Conservation (phyloP, 2,888 invertebrate species). For the Dexiosoma caninum region DNA sequence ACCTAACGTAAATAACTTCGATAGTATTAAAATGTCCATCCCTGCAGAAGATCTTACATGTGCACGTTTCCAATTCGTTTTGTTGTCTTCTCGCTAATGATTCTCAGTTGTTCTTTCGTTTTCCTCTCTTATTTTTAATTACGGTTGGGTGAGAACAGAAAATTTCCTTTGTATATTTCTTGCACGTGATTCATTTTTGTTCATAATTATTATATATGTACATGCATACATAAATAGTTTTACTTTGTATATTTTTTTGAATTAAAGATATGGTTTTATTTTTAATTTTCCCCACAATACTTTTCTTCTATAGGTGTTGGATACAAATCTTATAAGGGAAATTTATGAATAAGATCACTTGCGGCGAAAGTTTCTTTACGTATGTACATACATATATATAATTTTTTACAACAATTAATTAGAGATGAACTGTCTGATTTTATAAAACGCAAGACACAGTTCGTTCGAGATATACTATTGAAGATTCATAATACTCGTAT, state of each 20-base stretch:
- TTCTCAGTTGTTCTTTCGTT: background rate
- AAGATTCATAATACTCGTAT: too few species aligned
- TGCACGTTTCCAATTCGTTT: background rate
- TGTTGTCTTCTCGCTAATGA: background rate
- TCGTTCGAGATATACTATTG: too few species aligned
- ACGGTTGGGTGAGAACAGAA: slow-evolving; percentile 26
- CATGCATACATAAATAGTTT: slow-evolving; percentile 31
- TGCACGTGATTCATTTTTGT: slow-evolving; percentile 38
- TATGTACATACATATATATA: too few species aligned
- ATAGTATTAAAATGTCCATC: background rate
- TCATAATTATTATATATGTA: slow-evolving; percentile 20
- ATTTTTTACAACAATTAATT: too few species aligned
- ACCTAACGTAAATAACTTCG: background rate
- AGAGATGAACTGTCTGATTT: too few species aligned
- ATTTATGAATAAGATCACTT: too few species aligned
- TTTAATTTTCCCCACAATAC: too few species aligned
- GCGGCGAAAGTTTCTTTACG: too few species aligned
- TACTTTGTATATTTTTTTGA: background rate
- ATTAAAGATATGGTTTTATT: background rate
- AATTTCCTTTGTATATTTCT: slow-evolving; percentile 30
- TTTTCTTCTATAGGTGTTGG: too few species aligned
- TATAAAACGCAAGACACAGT: too few species aligned
- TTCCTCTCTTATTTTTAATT: slow-evolving; percentile 3
- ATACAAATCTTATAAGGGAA: too few species aligned
- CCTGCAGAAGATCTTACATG: background rate